Percentiles rank a stretch among this genome's conserved stretches.
Conservation (phyloP, 2,888 invertebrate species). For the Lathronympha strigana region DNA sequence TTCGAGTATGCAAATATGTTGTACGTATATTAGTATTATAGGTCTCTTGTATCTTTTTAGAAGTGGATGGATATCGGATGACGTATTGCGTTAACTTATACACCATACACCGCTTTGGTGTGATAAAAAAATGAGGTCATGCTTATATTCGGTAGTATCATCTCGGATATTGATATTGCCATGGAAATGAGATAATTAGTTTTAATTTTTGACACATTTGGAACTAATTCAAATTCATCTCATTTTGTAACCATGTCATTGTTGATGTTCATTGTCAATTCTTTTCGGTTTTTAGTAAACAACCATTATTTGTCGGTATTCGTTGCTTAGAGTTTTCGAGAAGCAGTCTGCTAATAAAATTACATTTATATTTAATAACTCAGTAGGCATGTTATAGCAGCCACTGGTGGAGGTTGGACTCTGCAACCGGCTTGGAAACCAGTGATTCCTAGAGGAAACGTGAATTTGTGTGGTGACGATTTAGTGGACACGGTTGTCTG, state of each 20-base stretch:
- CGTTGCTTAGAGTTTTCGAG: too few species aligned
- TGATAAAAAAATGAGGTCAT: conserved; percentile 25
- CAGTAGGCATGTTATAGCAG: too few species aligned
- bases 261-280: too few species aligned
- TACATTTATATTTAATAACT: not conserved
- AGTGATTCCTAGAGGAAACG: too few species aligned
- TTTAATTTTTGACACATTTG: too few species aligned
- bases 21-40: not conserved
- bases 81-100: conserved; percentile 12
- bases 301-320: too few species aligned
- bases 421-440: too few species aligned
- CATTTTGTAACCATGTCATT: too few species aligned
- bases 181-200: conserved; percentile 4
- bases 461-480: too few species aligned
- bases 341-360: not conserved
- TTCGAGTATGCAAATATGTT: not conserved
- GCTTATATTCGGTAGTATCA: conserved; percentile 14
- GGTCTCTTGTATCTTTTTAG: not conserved
- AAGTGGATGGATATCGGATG: not conserved
- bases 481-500: too few species aligned
- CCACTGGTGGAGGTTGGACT: too few species aligned
- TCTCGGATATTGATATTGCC: not conserved
- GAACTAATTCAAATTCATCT: not conserved
- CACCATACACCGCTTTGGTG: conserved; percentile 7
- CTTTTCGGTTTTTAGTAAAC: too few species aligned